A percentile compares a stretch with the other conserved stretches of the same genome.
These are phyloP conservation scores for Lasiurus cinereus DNA, from an alignment of 2,113 vertebrate genomes.

Conservation along the genomic window DNA sequence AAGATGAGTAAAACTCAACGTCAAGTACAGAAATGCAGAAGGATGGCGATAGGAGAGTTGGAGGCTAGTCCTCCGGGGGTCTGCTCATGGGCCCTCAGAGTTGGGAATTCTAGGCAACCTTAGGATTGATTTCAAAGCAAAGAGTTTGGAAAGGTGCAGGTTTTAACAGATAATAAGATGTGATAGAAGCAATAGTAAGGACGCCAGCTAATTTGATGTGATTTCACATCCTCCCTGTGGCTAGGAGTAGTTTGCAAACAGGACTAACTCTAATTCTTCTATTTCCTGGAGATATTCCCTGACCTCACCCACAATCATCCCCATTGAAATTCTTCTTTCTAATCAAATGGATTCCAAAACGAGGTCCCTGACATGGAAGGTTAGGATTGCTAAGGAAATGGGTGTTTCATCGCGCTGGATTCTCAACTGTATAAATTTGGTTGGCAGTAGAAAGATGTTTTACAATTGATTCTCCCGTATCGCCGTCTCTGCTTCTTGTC, in stretches of 20 bases:
- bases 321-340: background rate
- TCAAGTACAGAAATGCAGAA: background rate
- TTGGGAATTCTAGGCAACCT: background rate
- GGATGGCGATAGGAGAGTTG: background rate
- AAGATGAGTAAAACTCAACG: slow-evolving; percentile 29
- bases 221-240: background rate
- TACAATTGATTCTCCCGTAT: background rate
- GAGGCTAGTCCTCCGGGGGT: background rate
- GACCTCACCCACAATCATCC: background rate
- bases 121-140: background rate
- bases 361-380: background rate
- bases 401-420: background rate
- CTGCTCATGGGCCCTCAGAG: background rate
- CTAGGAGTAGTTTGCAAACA: background rate
- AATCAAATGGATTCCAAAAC: slow-evolving; percentile 6
- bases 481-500: background rate
- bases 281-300: background rate
- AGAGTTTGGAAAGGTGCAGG: background rate
- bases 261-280: background rate
- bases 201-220: background rate
- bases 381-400: background rate
- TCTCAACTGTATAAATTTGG: background rate
- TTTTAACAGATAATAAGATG: slow-evolving; percentile 10
- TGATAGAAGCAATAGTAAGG: background rate
- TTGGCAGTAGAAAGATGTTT: background rate